Percentiles rank a stretch among this genome's conserved stretches.
phyloP scores from a whole-genome alignment of 2,797 vertebrate genomes.

The Phrynocephalus forsythii region DNA sequence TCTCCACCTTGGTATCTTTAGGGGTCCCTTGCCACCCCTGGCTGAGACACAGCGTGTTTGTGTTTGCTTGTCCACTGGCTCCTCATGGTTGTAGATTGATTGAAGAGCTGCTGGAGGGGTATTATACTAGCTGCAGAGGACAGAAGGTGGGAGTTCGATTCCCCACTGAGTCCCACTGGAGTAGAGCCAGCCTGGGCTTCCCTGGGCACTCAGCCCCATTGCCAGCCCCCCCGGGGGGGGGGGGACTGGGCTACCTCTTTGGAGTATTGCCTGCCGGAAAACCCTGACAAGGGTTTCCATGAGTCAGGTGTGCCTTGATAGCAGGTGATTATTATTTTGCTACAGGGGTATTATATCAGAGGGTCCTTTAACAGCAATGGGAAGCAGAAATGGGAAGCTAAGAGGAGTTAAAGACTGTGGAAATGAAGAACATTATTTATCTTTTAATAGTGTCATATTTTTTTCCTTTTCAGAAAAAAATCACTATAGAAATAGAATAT shows the following conservation, averaged over 20 bases:
- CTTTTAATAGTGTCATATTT: conserved; percentile 30
- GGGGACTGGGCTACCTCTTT: too few species aligned
- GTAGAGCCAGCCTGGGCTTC: too few species aligned
- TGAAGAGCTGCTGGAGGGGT: neutral
- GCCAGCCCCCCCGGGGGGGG: too few species aligned
- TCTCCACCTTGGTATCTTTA: neutral
- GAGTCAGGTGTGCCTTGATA: too few species aligned
- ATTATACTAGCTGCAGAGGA: too few species aligned
- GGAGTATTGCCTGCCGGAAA: too few species aligned
- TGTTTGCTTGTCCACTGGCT: neutral
- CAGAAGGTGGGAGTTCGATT: too few species aligned
- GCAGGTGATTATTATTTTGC: too few species aligned
- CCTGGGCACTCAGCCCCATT: neutral
- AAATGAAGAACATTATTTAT: conserved; percentile 16
- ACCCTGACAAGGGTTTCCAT: too few species aligned
- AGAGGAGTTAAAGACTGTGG: neutral
- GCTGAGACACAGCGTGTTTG: fast-evolving
- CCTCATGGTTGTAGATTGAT: neutral
- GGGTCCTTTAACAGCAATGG: conserved; percentile 15
- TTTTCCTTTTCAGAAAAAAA: neutral
- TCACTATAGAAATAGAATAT: neutral
- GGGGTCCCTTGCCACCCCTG: neutral
- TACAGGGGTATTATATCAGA: neutral
- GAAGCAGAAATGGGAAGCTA: neutral
- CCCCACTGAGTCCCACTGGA: too few species aligned